Base-by-base conservation (phyloP, 2,888 invertebrate genomes). In the Labia minor region DNA sequence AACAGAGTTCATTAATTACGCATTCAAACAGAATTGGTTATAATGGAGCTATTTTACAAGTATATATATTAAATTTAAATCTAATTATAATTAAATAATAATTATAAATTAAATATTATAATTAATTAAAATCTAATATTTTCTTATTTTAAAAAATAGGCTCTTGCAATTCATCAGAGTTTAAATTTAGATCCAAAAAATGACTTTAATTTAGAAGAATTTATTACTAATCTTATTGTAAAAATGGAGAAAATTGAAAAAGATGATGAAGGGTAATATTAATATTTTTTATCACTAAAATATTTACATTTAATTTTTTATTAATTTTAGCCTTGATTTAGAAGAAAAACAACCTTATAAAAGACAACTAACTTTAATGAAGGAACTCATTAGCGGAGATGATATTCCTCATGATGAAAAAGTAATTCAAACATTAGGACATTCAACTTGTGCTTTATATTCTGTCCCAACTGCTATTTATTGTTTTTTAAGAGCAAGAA, bases 391-490 rank as follows among this genome's bases (percentile, higher is more conserved):
- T 65, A 73, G 73, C 1, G 77, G 78, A 61, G 75, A 79, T 8
- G 75, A 74, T 8, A 74, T 78, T 20, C 78, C 78, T 18, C 75
- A 77, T 1, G 76, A 80, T 65, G 79, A 80, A 62, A 80, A 82
- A 66, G 80, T 87, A 14, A 77, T 82, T 63, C 76, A 80, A 26
- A 73, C 75, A 61, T 74, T 86, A 71, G 89, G 88, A 2, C 84
- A 83, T 73, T 79, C 80, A 68, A 80, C 87, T 3, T 77, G 82
- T 61, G 88, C 89, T 1, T 73, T 85, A n/a, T 80, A 82, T 70
- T 88, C 89, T 0, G 87, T 89, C 8, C 87, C 88, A 1, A 86
- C 88, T 19, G 88, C 89, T 18, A 82, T 89, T 70, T 89, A 82
- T 75, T 84, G 85, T 72, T 89, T 87, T 74, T 76, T 89, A 21